Base-by-base conservation (phyloP, 2,113 vertebrate species). In the Grallaria varia region DNA sequence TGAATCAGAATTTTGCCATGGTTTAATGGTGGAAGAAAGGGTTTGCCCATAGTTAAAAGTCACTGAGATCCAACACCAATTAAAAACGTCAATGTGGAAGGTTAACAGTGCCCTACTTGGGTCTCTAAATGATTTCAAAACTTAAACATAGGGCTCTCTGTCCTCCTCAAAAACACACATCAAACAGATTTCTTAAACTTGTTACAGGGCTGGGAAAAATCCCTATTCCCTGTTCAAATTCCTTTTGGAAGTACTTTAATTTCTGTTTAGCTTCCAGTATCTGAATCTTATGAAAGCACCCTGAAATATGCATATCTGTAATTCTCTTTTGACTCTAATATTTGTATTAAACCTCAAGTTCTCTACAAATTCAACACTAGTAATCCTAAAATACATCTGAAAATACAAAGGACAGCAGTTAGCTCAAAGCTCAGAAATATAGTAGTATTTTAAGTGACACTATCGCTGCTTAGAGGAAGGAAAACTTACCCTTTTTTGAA, bases 241-340 rank as follows among this genome's bases (percentile, higher is more conserved):
- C 93, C 83, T 96, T 92, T 93, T 96, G 95, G 83, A 96, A 94
- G 72, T 72, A 82, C 76, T 95, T 95, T 90, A 96, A 95, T 94
- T 95, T 96, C 72, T 90, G 68, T 87, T 95, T 96, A 90, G 86
- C 83, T 97, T 90, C 64, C 56, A 93, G 76, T 93, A 93, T 25
- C 69, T 86, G 53, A 93, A 88, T 84, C 69, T 56, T 62, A 49
- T 89, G 73, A 93, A 96, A 94, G 76, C 37, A 84, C 76, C 56
- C 80, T 76, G 87, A 44, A 94, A 95, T 93, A 94, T 90, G 68
- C 64, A 64, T 93, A 90, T 78, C 76, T 84, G 52, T 84, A 94
- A 94, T 84, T 95, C 88, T 96, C 93, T 92, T 93, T 90, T 94
- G 91, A 95, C 44, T 6, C 52, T 91, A 87, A 84, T 92, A 75